Percentiles rank a stretch among this genome's conserved stretches.
Conservation (phyloP, 2,797 vertebrate species). For the Emys orbicularis region DNA sequence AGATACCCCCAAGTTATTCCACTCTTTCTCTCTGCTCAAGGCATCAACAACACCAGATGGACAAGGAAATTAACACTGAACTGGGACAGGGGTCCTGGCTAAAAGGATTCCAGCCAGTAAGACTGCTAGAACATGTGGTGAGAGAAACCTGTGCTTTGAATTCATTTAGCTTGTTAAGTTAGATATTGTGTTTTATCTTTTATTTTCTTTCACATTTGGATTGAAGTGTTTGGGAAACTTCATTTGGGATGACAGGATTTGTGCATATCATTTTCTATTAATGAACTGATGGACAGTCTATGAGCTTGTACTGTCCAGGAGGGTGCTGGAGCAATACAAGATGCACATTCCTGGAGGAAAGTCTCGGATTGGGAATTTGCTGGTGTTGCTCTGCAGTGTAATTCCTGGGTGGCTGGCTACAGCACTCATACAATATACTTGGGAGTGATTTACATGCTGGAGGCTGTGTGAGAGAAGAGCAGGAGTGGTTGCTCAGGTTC, state of each 20-base stretch:
- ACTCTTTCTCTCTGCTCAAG: neutral
- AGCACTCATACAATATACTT: no score
- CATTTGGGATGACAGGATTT: neutral
- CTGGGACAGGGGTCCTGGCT: neutral
- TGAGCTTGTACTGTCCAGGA: neutral
- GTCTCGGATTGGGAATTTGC: neutral
- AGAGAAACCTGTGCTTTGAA: neutral
- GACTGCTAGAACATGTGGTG: neutral
- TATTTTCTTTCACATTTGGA: neutral
- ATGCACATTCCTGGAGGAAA: neutral
- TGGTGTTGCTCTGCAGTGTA: neutral
- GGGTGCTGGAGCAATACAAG: neutral
- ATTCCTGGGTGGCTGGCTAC: neutral
- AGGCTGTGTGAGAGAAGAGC: no score
- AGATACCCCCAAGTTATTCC: neutral
- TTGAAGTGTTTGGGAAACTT: neutral
- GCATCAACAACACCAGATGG: neutral
- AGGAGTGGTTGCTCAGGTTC: neutral
- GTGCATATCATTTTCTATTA: neutral
- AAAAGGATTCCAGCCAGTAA: neutral
- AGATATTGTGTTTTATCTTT: neutral
- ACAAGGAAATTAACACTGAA: neutral
- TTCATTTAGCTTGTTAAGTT: neutral
- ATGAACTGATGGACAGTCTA: neutral
- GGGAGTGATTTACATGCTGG: no score